Evolutionary conservation across 1,140 invertebrate genomes (phyloP).

Genomic region (Panagrolaimus sp.): DNA sequence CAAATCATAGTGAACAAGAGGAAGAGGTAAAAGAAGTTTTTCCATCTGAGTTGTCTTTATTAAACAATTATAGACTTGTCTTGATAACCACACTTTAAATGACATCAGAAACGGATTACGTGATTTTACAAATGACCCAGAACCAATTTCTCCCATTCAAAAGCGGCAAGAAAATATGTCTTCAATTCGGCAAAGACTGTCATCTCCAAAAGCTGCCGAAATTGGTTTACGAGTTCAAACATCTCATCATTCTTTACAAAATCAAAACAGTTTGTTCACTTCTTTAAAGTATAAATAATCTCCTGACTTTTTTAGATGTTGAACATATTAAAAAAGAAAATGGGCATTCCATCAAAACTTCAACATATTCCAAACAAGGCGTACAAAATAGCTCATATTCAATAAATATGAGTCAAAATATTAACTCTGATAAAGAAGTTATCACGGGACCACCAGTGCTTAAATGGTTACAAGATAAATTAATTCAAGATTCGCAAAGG

Average conservation of each 20-base stretch:
- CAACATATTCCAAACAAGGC: not conserved
- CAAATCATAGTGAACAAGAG: not conserved
- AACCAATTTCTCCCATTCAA: not conserved
- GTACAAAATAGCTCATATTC: not conserved
- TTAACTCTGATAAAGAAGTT: too few species aligned
- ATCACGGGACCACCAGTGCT: too few species aligned
- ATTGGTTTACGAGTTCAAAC: conserved; percentile 11
- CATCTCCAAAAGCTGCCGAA: not conserved
- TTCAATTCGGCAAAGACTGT: not conserved
- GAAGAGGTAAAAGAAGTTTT: not conserved
- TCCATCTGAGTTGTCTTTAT: not conserved
- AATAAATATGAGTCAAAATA: conserved; percentile 9
- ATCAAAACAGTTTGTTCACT: not conserved
- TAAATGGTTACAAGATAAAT: too few species aligned
- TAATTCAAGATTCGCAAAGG: too few species aligned
- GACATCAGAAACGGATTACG: not conserved
- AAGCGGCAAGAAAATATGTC: not conserved
- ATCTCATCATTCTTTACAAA: not conserved
- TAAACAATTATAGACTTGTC: not conserved
- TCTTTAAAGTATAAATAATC: not conserved
- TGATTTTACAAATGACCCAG: not conserved
- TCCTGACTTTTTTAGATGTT: not conserved
- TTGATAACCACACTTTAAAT: not conserved
- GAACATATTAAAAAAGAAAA: not conserved
- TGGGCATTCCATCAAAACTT: not conserved